A percentile compares a stretch with the other conserved stretches of the same genome.
Evolutionary conservation across 1,140 invertebrate genomes (phyloP).

Genomic region (Bombus ignitus): DNA sequence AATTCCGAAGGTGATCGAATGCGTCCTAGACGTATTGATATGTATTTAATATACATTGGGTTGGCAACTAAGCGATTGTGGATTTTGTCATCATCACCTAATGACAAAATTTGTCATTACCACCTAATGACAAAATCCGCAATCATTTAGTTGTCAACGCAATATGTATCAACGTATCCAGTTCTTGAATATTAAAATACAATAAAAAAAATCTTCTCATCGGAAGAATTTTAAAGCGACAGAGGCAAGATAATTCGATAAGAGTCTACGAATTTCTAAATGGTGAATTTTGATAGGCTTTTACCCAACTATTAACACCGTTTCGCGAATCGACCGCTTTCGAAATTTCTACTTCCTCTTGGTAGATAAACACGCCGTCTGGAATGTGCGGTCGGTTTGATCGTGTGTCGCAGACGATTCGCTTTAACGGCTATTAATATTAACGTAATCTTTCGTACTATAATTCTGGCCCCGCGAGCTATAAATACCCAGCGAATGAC

Average conservation of each 20-base stretch:
- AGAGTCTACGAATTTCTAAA: too few species aligned
- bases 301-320: background rate
- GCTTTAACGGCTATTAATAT: conserved; percentile 41
- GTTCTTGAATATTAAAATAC: background rate
- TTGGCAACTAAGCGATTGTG: too few species aligned
- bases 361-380: background rate
- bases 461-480: conserved; percentile 39
- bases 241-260: background rate
- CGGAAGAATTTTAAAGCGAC: background rate
- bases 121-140: too few species aligned
- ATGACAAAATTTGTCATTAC: too few species aligned
- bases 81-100: too few species aligned
- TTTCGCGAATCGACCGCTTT: background rate
- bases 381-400: background rate
- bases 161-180: background rate
- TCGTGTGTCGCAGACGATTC: conserved; percentile 21
- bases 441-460: conserved; percentile 49
- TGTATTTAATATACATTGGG: background rate
- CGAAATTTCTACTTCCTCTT: background rate
- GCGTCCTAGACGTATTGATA: background rate
- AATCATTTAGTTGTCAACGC: too few species aligned
- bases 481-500: conserved; percentile 49
- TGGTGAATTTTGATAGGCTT: too few species aligned
- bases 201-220: background rate
- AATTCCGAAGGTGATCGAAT: background rate